Base-by-base conservation (phyloP, 2,113 vertebrate genomes). In the Phyllostomus discolor region DNA sequence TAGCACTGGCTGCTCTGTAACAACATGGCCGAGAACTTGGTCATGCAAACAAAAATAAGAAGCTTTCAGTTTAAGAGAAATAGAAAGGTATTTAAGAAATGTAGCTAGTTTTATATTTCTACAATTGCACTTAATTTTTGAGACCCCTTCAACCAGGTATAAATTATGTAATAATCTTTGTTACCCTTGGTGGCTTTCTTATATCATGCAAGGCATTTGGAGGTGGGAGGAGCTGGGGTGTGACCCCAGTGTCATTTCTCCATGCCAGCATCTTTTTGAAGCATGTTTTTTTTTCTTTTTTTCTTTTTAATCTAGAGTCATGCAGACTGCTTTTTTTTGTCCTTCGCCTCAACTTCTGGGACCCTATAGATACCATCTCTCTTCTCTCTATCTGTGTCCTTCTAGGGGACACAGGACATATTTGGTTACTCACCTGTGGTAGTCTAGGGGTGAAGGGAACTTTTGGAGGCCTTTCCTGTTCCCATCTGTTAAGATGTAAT, bases 331-430 rank as follows among this genome's bases (percentile, higher is more conserved):
- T 67, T 33, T 48, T 67, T 83, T 72, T 31, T 35, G 24, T 50
- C 19, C 7, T 1, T 70, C 2, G 17, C 17, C 7, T 33, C n/a
- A 69, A 46, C 10, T 12, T n/a, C 10, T 50, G 15, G n/a, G 46
- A 5, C 2, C 35, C 14, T n/a, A 0, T 19, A 11, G 15, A 10
- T 31, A n/a, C 7, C 16, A 15, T 3, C 22, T 35, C 17, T 90
- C 26, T 50, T 12, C 7, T 31, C 20, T 31, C 4, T 35, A 4
- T 31, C 31, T 26, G 10, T 75, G 10, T 54, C 14, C 20, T 69
- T 66, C 9, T 82, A n/a, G 17, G 38, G 20, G 35, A 52, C 38
- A 64, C 7, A 38, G 33, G 31, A 16, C 10, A 28, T 33, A 80
- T 50, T 78, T 73, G 48, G 24, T 35, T 79, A 22, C 38, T 95